Conservation (phyloP, 1,140 invertebrate species). For the Heliconius melpomene region DNA sequence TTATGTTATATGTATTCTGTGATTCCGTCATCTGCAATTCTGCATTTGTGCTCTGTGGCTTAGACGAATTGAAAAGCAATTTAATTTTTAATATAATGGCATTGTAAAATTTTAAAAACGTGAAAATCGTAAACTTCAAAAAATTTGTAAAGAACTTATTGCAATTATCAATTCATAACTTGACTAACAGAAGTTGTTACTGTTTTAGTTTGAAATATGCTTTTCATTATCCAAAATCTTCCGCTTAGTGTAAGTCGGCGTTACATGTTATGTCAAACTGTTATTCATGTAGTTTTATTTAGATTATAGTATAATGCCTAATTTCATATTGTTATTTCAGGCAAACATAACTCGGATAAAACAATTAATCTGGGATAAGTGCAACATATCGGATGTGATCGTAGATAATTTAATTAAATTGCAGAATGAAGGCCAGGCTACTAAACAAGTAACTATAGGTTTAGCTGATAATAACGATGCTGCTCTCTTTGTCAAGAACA, state of each 20-base stretch:
- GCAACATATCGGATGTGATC: conserved; percentile 54
- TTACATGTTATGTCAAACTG: background rate
- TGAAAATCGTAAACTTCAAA: no score
- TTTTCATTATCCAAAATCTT: conserved; percentile 58
- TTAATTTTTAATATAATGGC: no score
- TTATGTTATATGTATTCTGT: no score
- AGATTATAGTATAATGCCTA: no score
- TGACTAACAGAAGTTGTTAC: background rate
- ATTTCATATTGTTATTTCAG: conserved; percentile 38
- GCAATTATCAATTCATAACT: background rate
- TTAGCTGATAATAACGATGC: conserved; percentile 56
- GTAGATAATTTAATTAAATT: conserved; percentile 53
- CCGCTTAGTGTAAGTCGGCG: conserved; percentile 49
- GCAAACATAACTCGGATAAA: conserved; percentile 54
- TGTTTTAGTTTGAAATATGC: conserved; percentile 42
- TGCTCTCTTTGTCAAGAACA: conserved; percentile 46
- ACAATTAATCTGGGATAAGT: conserved; percentile 47
- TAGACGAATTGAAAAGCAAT: no score
- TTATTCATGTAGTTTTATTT: no score
- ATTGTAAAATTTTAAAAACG: no score
- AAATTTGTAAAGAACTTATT: background rate
- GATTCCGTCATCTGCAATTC: no score
- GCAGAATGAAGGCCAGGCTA: conserved; percentile 33
- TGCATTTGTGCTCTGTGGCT: no score
- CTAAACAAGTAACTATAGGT: conserved; percentile 59